Evolutionary conservation across 2,113 vertebrate species (phyloP).

Genomic region (Callaeas wilsoni): DNA sequence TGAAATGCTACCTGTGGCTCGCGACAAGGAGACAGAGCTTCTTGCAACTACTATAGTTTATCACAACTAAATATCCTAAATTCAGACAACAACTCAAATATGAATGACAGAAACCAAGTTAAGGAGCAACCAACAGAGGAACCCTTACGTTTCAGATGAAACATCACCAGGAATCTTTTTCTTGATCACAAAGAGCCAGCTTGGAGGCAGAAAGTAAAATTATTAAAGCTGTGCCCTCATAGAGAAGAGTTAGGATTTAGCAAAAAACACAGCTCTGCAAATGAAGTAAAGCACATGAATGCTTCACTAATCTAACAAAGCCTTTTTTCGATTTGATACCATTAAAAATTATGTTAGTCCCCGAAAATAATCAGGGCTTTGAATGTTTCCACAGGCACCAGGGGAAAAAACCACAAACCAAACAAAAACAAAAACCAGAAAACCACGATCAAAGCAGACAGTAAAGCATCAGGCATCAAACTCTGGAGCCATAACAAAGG

Average conservation of each 20-base stretch:
- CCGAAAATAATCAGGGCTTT: not conserved
- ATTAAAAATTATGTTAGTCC: not conserved
- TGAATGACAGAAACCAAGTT: not conserved
- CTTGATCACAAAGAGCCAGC: not conserved
- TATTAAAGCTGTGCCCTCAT: not conserved
- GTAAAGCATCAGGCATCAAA: not conserved
- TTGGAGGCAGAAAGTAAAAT: not conserved
- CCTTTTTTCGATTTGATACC: not conserved
- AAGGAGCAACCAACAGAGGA: not conserved
- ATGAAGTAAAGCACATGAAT: not conserved
- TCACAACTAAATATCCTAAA: not conserved
- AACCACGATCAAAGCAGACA: not conserved
- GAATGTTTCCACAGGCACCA: not conserved
- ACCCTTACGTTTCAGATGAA: not conserved
- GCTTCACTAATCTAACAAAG: not conserved
- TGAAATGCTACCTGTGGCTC: not conserved
- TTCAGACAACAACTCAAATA: not conserved
- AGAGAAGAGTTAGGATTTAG: not conserved
- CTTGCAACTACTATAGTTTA: not conserved
- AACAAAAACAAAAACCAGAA: not conserved
- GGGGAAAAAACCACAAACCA: not conserved
- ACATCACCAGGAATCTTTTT: not conserved
- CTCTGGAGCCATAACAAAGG: constrained; percentile 36
- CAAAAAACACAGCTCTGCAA: not conserved
- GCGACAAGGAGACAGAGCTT: not conserved